Conservation (phyloP, 1,140 invertebrate species). For the Hypsibius dujardini region DNA sequence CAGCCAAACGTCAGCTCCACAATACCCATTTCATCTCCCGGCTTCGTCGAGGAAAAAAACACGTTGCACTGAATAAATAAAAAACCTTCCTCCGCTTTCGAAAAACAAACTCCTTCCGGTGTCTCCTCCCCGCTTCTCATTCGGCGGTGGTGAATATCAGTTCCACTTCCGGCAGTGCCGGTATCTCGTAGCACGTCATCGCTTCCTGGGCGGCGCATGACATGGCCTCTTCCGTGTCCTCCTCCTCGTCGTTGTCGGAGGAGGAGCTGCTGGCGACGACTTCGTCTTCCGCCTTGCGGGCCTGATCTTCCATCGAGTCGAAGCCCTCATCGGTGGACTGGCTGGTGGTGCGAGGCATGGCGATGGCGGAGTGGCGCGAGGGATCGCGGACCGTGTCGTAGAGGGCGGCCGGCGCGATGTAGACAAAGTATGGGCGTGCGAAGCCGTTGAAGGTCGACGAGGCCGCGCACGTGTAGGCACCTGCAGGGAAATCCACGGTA, state of each 20-base stretch:
- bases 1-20: neutral
- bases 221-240: neutral
- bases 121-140: neutral
- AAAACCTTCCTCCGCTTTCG: neutral
- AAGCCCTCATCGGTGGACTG: neutral
- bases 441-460: slow-evolving; percentile 81
- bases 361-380: neutral
- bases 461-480: slow-evolving; percentile 69
- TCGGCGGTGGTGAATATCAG: neutral
- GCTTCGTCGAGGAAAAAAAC: neutral
- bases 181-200: neutral
- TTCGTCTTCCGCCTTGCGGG: neutral
- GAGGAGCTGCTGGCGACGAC: neutral
- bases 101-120: neutral
- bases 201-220: neutral
- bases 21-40: neutral
- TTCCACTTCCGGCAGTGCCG: slow-evolving; percentile 1
- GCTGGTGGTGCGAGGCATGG: neutral
- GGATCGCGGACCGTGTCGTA: slow-evolving; percentile 23
- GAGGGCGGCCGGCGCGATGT: slow-evolving; percentile 39
- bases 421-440: slow-evolving; percentile 49
- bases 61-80: neutral
- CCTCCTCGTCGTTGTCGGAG: neutral
- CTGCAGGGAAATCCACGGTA: too few species aligned
- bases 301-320: neutral